Evolutionary conservation across 2,113 vertebrate species (phyloP), one percentile per base, ranked within the genome.

Genomic region (Boleophthalmus pectinirostris): DNA sequence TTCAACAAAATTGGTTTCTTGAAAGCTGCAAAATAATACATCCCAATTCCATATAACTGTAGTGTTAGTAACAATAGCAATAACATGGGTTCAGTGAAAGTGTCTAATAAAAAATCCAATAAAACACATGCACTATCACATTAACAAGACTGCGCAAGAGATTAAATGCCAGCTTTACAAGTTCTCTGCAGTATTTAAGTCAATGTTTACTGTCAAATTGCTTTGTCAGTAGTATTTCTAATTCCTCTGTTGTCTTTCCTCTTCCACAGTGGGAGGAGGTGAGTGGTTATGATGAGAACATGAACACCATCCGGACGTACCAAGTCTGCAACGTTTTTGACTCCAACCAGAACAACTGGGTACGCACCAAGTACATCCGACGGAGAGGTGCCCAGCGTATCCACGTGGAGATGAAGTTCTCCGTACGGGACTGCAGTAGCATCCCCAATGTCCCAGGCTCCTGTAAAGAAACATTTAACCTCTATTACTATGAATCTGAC

Each of bases 381-480:
- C 93, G 98, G 29, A 91, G 96, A 0, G 98, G 98, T 0, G 97
- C 97, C 0, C 97, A 98, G 72, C 94, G 98, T 70, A 96, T 99
- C 90, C 97, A 99, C 0, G 98, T 99, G 91, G 98, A 99, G 91
- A 99, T 99, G 97, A 99, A 99, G 79, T 99, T 99, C 77, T 99
- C 98, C 0, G 98, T 99, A 43, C 93, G 98, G 20, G 98, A 99
- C 93, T 99, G 98, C 82, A 98, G 98, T 86, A 98, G 97, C 93
- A 99, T 99, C 78, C 98, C 98, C 16, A 98, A 95, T 0, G 97
- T 99, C 5, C 97, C 97, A 0, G 98, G 98, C 75, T 99, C 98
- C 85, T 99, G 98, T 82, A 99, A 99, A 89, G 98, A 99, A 93
- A 99, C 98, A 8, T 99, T 99, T 77, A 99, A 99, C 84, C 95